Conservation (phyloP, 2,888 invertebrate species). For the Cybosia mesomella region DNA sequence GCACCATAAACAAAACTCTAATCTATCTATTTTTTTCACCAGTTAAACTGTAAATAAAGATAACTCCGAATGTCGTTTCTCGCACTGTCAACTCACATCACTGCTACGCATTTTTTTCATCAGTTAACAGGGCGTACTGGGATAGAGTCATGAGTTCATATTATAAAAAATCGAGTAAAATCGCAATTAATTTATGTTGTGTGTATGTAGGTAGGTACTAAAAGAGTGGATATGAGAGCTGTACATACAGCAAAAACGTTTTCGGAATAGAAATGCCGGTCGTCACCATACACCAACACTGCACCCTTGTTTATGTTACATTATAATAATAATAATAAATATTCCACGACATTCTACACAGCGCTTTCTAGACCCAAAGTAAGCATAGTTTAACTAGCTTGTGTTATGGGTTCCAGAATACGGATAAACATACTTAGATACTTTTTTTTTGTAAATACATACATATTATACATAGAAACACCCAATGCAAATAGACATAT, state of each 20-base stretch:
- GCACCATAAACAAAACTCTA: not conserved
- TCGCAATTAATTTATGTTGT: not conserved
- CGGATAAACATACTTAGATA: too few species aligned
- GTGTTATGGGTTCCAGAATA: too few species aligned
- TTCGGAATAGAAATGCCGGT: not conserved
- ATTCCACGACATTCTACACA: too few species aligned
- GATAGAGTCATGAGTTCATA: too few species aligned
- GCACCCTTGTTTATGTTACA: constrained; percentile 4
- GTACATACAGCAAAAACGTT: not conserved
- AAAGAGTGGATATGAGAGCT: not conserved
- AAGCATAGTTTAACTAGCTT: too few species aligned
- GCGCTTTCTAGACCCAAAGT: too few species aligned
- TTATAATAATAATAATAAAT: not conserved
- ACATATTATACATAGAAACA: too few species aligned
- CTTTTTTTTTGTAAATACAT: too few species aligned
- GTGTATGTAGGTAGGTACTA: not conserved
- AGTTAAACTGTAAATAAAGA: not conserved
- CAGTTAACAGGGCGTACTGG: not conserved
- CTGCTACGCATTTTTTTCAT: not conserved
- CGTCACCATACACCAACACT: not conserved
- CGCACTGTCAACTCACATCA: not conserved
- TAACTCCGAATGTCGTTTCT: not conserved
- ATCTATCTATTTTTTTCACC: too few species aligned
- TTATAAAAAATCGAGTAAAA: not conserved
- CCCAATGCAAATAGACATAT: too few species aligned